Evolutionary conservation across 64 coral and sea anemone species (phyloP).

Genomic region (Stylophora pistillata): DNA sequence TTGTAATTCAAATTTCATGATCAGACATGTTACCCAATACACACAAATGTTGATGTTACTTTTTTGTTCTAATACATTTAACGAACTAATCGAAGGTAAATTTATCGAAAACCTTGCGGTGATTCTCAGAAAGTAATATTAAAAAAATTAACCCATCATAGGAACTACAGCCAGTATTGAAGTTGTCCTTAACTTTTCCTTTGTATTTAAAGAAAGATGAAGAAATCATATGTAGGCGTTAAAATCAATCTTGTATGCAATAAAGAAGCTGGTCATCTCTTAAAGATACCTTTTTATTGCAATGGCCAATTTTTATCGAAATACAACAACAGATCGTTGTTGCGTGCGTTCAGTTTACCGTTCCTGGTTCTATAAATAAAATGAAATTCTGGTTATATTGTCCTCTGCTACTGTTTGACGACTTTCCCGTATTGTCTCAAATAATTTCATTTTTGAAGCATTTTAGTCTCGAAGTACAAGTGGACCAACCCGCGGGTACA

Average conservation of each 20-base stretch:
- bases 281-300: not conserved
- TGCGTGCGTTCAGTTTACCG: too few relatives aligned
- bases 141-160: too few relatives aligned
- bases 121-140: too few relatives aligned
- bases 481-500: too few relatives aligned
- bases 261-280: not conserved
- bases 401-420: not conserved
- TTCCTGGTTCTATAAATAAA: not conserved
- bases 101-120: too few relatives aligned
- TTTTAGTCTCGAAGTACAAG: not conserved
- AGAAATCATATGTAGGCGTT: not conserved
- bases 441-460: not conserved
- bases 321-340: too few relatives aligned
- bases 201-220: not conserved
- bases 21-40: not conserved
- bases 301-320: not conserved
- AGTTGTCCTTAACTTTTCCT: not conserved
- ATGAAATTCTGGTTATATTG: not conserved
- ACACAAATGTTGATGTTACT: constrained; percentile 29
- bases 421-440: not conserved
- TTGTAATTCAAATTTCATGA: not conserved
- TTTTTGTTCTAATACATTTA: not conserved
- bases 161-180: not conserved
- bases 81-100: not conserved
- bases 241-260: not conserved